Base-by-base conservation (phyloP, 2,888 invertebrate genomes). In the Harpalus rufipes region DNA sequence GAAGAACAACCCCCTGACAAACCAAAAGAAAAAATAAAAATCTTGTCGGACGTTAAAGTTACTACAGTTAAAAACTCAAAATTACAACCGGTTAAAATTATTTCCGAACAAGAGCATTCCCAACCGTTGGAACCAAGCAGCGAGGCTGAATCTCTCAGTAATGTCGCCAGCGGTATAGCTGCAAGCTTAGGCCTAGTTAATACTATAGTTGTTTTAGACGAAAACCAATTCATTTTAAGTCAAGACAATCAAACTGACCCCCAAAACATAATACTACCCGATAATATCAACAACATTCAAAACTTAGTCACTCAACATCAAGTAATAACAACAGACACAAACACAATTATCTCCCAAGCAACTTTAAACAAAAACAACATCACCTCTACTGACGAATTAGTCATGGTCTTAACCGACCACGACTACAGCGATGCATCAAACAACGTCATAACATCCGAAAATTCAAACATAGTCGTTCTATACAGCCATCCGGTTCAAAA, bases 391-490 rank as follows among this genome's bases (percentile, higher is more conserved):
- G 91, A 93, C 86, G 93, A 93, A 90, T 91, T 94, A 74, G 93
- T 94, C 89, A 93, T 94, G 94, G 93, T 94, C 80, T 91, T 94
- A 68, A 94, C 92, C 86, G 93, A 94, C 87, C 92, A 93, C 86
- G 93, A 92, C 89, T 93, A 93, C 85, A 89, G 93, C 56, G 93
- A 92, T 91, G 93, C 92, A 21, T 90, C 90, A 59, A 90, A 92
- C 86, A 91, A 92, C 87, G 89, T 92, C 44, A 91, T 92, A 81
- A 87, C 91, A 58, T 88, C 90, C 84, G 92, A 93, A 86, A 93
- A 93, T 89, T 92, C 93, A 0, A 94, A 94, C 87, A 94, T 94
- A 88, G 94, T 94, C 12, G 94, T 94, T 72, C 92, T 94, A 16
- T 94, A 94, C 87, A 94, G 94, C 89, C 93, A 94, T 88, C 92